Evolutionary conservation across 2,888 invertebrate species (phyloP), one percentile per base, ranked within the genome.

Genomic region (Sepiola atlantica): DNA sequence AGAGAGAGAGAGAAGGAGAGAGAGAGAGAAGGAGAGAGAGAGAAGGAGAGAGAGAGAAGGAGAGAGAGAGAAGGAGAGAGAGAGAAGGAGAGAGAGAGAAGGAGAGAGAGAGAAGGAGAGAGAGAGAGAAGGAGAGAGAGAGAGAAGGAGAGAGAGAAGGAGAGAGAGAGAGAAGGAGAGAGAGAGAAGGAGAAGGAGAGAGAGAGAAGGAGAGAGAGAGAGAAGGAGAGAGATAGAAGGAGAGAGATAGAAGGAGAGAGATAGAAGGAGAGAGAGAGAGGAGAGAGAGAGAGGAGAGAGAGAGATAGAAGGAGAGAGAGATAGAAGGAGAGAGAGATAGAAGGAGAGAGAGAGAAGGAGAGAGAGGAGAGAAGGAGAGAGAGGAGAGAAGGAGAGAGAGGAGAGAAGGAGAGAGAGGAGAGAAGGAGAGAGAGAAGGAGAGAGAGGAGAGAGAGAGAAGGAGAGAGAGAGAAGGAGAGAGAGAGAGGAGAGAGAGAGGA

Each of bases 401-500:
- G 94, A 92, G 95, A 94, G 94, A 54, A 35, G 21, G 94, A 94
- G 94, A 95, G 94, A 35, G 55, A 55, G 55, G 20, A 16, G 18
- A 32, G 0, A 55, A 57, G 0, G 18, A 57, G 28, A 32, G 35
- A n/a, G n/a, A n/a, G 24, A 20, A 32, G n/a, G 32, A 55, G 24
- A 20, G 24, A 61, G 21, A 32, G 24, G 55, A 93, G 32, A 93
- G n/a, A 21, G 55, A 24, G 54, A 45, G 20, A 35, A 24, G 24
- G 55, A 45, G 55, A 45, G 55, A 21, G 10, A 32, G n/a, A 45
- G n/a, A 10, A n/a, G 45, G 45, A 45, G 32, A 45, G 93, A n/a
- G 8, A n/a, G 18, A 35, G 45, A 21, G 54, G 20, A 77, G 77
- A n/a, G 77, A n/a, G 10, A 4, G 3, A 4, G 3, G 10, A n/a